Evolutionary conservation across 1,140 invertebrate species (phyloP).

Genomic region (Pseudomyrmex dendroicus): DNA sequence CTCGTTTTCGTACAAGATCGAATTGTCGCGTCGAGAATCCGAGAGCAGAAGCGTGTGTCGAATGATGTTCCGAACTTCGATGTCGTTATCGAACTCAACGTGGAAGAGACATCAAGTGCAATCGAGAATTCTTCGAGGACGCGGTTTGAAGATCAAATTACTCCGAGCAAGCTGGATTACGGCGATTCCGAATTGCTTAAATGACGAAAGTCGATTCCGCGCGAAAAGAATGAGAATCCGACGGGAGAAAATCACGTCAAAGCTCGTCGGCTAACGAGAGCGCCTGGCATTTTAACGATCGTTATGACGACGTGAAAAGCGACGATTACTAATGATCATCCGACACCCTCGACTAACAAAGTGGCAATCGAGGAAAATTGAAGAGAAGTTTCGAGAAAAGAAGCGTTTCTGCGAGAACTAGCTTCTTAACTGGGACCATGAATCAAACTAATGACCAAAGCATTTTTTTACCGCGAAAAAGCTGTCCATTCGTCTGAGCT

Average conservation of each 20-base stretch:
- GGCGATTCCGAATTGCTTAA: conserved; percentile 9
- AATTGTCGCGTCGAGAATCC: neutral
- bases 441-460: neutral
- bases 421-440: neutral
- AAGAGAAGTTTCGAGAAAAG: neutral
- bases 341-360: neutral
- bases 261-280: neutral
- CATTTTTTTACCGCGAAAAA: neutral
- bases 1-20: conserved; percentile 3
- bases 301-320: neutral
- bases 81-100: neutral
- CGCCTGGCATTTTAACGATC: conserved; percentile 23
- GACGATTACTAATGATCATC: neutral
- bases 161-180: conserved; percentile 14
- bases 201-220: conserved; percentile 7
- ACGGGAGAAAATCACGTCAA: neutral
- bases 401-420: neutral
- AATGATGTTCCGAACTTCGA: neutral
- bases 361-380: neutral
- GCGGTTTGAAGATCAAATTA: neutral
- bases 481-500: neutral
- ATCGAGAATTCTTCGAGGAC: conserved; percentile 12
- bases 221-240: neutral
- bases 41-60: neutral
- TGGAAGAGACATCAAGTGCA: conserved; percentile 34